phyloP scores from a whole-genome alignment of 2,888 invertebrate species.

The Achlya flavicornis region DNA sequence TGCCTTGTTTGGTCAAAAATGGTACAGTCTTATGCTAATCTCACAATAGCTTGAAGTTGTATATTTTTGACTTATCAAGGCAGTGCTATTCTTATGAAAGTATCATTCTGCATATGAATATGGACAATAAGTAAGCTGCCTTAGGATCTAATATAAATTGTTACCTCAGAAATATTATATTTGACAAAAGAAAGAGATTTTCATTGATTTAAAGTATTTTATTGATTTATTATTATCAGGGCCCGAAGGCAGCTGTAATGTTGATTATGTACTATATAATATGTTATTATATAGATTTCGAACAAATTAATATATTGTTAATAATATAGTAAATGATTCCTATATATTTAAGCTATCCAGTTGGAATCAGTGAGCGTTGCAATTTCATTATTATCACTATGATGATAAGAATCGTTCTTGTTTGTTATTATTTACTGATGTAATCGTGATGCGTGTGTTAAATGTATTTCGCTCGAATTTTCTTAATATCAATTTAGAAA shows the following conservation, averaged over 20 bases:
- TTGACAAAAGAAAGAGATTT: too few relatives aligned
- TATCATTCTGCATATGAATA: background rate
- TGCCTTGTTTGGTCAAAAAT: constrained; percentile 3
- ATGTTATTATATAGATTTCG: constrained; percentile 22
- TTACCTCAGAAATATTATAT: too few relatives aligned
- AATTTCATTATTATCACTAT: constrained; percentile 18
- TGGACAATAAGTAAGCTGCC: constrained; percentile 1
- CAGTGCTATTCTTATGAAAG: background rate
- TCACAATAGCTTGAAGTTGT: background rate
- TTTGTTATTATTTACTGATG: constrained; percentile 49
- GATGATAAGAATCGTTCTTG: constrained; percentile 34
- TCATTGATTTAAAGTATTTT: too few relatives aligned
- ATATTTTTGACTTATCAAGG: background rate
- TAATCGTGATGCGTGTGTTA: constrained; percentile 34
- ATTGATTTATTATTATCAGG: constrained; percentile 3
- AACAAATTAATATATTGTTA: constrained; percentile 35
- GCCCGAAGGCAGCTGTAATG: constrained; percentile 5
- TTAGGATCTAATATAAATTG: background rate
- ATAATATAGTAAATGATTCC: background rate
- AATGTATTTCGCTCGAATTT: constrained; percentile 53
- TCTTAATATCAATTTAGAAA: constrained; percentile 16
- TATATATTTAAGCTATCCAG: constrained; percentile 12
- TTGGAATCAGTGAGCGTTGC: constrained; percentile 48
- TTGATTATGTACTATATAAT: constrained; percentile 11
- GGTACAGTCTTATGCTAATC: background rate